These are phyloP conservation scores for Episyrphus balteatus DNA, from an alignment of 1,140 invertebrate species.

Conservation along the genomic window DNA sequence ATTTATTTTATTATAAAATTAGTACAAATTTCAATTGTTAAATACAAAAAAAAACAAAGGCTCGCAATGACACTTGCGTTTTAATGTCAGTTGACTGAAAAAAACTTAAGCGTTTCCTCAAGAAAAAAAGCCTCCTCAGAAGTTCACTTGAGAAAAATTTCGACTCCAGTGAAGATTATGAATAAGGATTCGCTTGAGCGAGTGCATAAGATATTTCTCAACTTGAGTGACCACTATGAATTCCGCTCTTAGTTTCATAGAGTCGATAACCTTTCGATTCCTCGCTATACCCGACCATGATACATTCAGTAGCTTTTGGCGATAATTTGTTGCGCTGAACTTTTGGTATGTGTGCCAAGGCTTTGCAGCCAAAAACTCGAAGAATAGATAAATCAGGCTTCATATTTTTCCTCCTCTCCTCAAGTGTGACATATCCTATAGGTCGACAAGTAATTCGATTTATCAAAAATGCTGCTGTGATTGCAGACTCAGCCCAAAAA, in stretches of 20 bases:
- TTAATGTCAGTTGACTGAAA: too few relatives aligned
- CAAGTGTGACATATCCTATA: conserved; percentile 9
- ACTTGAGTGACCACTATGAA: too few relatives aligned
- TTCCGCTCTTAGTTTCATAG: conserved; percentile 17
- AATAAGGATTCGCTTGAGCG: too few relatives aligned
- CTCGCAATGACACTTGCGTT: too few relatives aligned
- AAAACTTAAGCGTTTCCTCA: too few relatives aligned
- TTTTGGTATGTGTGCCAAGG: conserved; percentile 30
- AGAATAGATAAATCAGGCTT: conserved; percentile 25
- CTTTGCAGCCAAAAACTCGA: conserved; percentile 33
- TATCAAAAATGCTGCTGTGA: conserved; percentile 10
- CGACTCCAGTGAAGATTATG: too few relatives aligned
- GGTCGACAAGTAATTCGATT: conserved; percentile 8
- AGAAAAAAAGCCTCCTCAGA: too few relatives aligned
- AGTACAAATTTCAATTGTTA: too few relatives aligned
- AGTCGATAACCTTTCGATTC: conserved; percentile 35
- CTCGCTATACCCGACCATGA: conserved; percentile 37
- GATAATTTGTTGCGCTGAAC: conserved; percentile 23
- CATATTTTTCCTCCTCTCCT: conserved; percentile 20
- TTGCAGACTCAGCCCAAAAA: conserved; percentile 39
- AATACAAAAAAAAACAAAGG: too few relatives aligned
- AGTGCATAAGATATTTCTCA: too few relatives aligned
- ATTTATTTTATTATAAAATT: too few relatives aligned
- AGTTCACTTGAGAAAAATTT: too few relatives aligned
- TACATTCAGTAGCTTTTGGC: conserved; percentile 16